Conservation (phyloP, 2,888 invertebrate genomes). For the Empis livida region DNA sequence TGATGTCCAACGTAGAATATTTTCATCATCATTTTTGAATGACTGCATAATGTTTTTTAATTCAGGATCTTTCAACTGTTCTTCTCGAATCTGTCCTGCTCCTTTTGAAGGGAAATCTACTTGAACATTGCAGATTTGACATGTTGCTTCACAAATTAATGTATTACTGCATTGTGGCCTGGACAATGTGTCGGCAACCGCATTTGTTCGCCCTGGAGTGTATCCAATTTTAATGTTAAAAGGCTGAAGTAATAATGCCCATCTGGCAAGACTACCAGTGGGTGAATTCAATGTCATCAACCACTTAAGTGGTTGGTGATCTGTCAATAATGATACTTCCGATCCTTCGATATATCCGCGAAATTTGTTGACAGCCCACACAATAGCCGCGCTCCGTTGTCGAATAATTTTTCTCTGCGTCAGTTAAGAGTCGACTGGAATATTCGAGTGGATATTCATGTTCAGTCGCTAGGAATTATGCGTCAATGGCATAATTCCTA, state of each 20-base stretch:
- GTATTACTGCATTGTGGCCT: constrained; percentile 6
- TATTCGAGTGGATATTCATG: constrained; percentile 16
- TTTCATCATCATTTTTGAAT: neutral
- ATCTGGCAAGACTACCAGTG: constrained; percentile 31
- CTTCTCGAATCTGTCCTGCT: constrained; percentile 4
- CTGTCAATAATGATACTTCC: constrained; percentile 22
- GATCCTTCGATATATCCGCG: constrained; percentile 29
- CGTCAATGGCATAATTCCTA: constrained; percentile 15
- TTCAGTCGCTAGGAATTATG: constrained; percentile 2
- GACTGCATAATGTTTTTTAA: neutral
- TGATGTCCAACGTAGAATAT: neutral
- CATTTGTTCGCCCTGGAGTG: constrained; percentile 24
- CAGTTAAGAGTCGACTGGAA: constrained; percentile 12
- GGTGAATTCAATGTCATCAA: constrained; percentile 28
- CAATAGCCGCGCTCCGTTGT: constrained; percentile 25
- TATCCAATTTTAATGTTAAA: constrained; percentile 29
- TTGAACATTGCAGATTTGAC: constrained; percentile 1
- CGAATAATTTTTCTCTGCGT: constrained; percentile 21
- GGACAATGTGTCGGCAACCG: constrained; percentile 12
- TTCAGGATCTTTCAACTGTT: neutral
- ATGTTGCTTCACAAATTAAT: neutral
- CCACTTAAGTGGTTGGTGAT: constrained; percentile 37
- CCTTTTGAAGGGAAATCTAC: constrained; percentile 6
- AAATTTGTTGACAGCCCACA: constrained; percentile 21
- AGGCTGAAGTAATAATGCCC: constrained; percentile 31